A percentile compares a stretch with the other conserved stretches of the same genome.
Evolutionary conservation across 2,888 invertebrate genomes (phyloP).

Genomic region (Drosophila nr. fundita): DNA sequence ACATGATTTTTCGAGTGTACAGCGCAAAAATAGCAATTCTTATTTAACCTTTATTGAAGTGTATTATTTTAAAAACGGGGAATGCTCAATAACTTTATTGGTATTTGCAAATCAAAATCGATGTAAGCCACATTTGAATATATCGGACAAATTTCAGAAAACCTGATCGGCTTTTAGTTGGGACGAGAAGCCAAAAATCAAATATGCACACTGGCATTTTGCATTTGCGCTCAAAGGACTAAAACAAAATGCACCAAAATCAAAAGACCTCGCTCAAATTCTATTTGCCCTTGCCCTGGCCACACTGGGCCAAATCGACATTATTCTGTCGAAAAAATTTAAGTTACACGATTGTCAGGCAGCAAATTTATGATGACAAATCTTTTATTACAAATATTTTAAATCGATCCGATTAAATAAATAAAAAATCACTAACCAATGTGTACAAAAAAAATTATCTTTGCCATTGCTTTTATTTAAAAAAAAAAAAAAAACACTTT

Average conservation of each 20-base stretch:
- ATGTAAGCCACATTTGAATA: not conserved
- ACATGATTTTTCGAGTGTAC: not conserved
- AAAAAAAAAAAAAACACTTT: not conserved
- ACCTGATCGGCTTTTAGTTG: not conserved
- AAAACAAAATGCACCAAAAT: slow-evolving; percentile 8
- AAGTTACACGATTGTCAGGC: not conserved
- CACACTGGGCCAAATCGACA: not conserved
- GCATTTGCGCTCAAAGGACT: slow-evolving; percentile 16
- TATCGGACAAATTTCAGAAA: not conserved
- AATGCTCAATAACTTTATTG: not conserved
- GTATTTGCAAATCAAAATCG: not conserved
- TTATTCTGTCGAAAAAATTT: not conserved
- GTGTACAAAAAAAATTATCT: not conserved
- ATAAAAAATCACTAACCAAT: not conserved
- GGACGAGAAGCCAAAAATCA: not conserved
- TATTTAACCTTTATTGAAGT: not conserved
- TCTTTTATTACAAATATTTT: not conserved
- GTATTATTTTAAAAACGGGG: not conserved
- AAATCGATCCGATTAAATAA: not conserved
- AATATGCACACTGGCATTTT: slow-evolving; percentile 10
- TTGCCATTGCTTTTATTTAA: not conserved
- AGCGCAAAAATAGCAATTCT: not conserved
- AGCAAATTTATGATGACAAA: not conserved
- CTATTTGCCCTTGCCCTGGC: not conserved
- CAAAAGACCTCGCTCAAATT: slow-evolving; percentile 8